Evolutionary conservation across 2,888 invertebrate species (phyloP).

Genomic region (Diarsia dahlii): DNA sequence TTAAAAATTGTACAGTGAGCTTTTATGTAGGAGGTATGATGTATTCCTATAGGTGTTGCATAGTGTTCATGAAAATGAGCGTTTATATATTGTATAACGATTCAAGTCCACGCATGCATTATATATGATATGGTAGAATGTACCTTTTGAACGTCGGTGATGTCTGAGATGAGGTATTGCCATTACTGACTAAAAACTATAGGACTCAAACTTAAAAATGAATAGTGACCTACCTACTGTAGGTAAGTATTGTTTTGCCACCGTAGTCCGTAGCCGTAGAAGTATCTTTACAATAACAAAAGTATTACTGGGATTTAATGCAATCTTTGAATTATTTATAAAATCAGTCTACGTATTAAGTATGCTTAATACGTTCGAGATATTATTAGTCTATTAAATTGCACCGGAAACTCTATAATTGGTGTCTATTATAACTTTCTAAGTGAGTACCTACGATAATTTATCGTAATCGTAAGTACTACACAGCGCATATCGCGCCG

Average conservation of each 20-base stretch:
- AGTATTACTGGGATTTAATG: not conserved
- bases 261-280: not conserved
- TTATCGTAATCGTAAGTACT: constrained; percentile 33
- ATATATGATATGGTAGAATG: not conserved
- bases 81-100: not conserved
- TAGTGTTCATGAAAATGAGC: not conserved
- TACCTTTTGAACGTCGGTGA: not conserved
- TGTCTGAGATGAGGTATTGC: not conserved
- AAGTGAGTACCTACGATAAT: constrained; percentile 41
- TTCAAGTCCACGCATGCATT: not conserved
- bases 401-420: constrained; percentile 65
- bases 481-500: constrained; percentile 27
- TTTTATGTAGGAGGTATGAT: not conserved
- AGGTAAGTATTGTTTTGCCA: not conserved
- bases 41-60: not conserved
- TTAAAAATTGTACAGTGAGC: not conserved
- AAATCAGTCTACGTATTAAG: constrained; percentile 35
- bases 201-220: not conserved
- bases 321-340: constrained; percentile 35
- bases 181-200: not conserved
- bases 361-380: constrained; percentile 34
- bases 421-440: constrained; percentile 58
- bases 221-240: not conserved
- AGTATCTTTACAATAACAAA: constrained; percentile 8
- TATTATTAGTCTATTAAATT: constrained; percentile 58